Conservation (phyloP, 2,888 invertebrate genomes). For the Lochmaea crataegi region DNA sequence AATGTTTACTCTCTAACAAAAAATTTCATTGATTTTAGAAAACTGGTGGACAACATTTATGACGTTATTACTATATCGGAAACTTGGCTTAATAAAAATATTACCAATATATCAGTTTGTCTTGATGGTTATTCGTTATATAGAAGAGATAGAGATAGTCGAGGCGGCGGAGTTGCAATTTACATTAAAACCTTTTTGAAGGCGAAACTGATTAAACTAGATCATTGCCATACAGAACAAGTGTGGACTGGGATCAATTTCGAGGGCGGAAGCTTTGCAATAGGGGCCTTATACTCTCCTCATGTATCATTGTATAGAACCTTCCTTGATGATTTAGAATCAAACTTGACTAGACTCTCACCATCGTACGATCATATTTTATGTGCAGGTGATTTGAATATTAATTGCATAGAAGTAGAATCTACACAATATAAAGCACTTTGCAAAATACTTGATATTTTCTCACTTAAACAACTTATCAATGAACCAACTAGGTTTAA, state of each 20-base stretch:
- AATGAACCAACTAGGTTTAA: too few species aligned
- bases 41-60: too few species aligned
- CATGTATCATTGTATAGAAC: not conserved
- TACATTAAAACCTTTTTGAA: slow-evolving; percentile 10
- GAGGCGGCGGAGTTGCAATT: slow-evolving; percentile 8
- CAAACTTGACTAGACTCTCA: too few species aligned
- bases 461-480: too few species aligned
- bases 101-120: too few species aligned
- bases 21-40: too few species aligned
- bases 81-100: too few species aligned
- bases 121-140: slow-evolving; percentile 1
- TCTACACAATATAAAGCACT: not conserved
- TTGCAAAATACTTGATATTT: too few species aligned
- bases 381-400: slow-evolving; percentile 12
- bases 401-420: slow-evolving; percentile 9
- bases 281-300: not conserved
- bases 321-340: too few species aligned
- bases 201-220: not conserved
- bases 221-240: not conserved
- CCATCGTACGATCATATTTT: not conserved
- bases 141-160: not conserved
- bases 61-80: too few species aligned
- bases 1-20: too few species aligned
- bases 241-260: not conserved
- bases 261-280: not conserved